These are phyloP conservation scores for Odontomachus brunneus DNA, from an alignment of 1,140 invertebrate species.

Conservation along the genomic window DNA sequence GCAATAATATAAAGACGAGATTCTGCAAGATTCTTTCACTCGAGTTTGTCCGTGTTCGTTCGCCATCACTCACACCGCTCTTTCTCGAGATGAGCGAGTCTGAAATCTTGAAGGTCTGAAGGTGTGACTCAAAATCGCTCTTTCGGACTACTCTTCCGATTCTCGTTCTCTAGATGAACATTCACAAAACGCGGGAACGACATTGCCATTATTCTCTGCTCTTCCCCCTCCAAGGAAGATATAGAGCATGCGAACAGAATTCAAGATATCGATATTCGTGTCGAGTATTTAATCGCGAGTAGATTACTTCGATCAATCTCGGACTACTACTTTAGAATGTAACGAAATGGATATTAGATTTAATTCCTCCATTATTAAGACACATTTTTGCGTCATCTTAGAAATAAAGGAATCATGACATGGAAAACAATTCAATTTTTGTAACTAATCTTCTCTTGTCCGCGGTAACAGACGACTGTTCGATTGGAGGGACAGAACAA, in stretches of 20 bases:
- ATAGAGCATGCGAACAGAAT: background rate
- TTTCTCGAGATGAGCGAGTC: no score
- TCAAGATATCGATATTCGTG: constrained; percentile 15
- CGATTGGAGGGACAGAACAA: no score
- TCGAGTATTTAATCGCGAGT: constrained; percentile 21
- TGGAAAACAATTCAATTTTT: no score
- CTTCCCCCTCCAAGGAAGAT: background rate
- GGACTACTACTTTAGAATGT: constrained; percentile 12
- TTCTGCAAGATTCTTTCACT: no score
- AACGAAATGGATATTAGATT: background rate
- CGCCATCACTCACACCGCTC: no score
- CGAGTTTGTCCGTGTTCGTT: no score
- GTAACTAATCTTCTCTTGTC: no score
- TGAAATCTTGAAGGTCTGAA: no score
- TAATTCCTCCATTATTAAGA: constrained; percentile 4
- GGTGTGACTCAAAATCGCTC: no score
- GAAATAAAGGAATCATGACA: no score
- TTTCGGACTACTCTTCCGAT: background rate
- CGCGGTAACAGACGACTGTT: no score
- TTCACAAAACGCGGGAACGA: background rate
- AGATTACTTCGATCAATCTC: constrained; percentile 28
- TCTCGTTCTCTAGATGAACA: background rate
- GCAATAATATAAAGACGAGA: no score
- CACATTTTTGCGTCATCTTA: constrained; percentile 7
- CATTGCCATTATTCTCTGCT: background rate